Conservation (phyloP, 2,888 invertebrate species). For the Rhopalosiphum nymphaeae region DNA sequence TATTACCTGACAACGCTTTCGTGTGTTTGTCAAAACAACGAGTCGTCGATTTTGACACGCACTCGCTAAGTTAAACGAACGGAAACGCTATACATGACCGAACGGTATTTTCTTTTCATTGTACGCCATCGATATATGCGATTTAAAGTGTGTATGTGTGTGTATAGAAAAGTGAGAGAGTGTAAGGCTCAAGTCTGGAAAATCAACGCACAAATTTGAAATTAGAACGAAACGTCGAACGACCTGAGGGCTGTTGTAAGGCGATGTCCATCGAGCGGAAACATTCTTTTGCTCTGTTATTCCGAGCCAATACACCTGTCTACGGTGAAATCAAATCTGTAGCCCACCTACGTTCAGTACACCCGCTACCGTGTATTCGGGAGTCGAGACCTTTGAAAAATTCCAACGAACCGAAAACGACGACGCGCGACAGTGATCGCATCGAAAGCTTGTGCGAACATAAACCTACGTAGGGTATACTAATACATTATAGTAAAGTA, state of each 20-base stretch:
- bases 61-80: not conserved
- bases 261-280: slow-evolving; percentile 22
- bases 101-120: not conserved
- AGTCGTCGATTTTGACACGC: not conserved
- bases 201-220: slow-evolving; percentile 34
- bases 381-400: slow-evolving; percentile 4
- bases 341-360: not conserved
- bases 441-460: not conserved
- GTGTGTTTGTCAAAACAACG: not conserved
- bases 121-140: not conserved
- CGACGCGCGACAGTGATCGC: not conserved
- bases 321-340: slow-evolving; percentile 17
- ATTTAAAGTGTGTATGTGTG: not conserved
- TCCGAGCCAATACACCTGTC: slow-evolving; percentile 40
- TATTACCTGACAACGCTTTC: not conserved
- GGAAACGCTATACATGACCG: not conserved
- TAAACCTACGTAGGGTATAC: not conserved
- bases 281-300: slow-evolving; percentile 31
- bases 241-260: not conserved
- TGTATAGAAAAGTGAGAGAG: not conserved
- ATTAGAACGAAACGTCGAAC: not conserved
- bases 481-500: not conserved
- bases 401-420: not conserved
- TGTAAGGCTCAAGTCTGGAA: not conserved
- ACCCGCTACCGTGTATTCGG: not conserved